Evolutionary conservation across 2,113 vertebrate species (phyloP).

Genomic region (Erpornis zantholeuca): DNA sequence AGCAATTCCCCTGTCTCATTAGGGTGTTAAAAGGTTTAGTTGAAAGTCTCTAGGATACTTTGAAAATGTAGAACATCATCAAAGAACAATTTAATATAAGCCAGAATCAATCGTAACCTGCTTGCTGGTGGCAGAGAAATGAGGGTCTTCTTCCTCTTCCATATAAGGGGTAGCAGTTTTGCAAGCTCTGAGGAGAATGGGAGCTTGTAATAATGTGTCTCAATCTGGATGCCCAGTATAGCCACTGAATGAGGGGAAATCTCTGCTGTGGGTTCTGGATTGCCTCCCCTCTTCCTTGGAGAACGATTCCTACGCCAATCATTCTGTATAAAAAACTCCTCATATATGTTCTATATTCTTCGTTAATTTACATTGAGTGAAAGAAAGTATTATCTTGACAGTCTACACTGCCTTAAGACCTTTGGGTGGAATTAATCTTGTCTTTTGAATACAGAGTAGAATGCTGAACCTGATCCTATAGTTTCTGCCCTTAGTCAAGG

Average conservation of each 20-base stretch:
- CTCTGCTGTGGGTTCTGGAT: background rate
- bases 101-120: background rate
- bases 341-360: background rate
- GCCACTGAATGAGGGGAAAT: background rate
- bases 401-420: background rate
- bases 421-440: background rate
- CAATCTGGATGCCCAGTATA: background rate
- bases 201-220: background rate
- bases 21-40: slow-evolving; percentile 49
- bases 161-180: background rate
- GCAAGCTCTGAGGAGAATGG: background rate
- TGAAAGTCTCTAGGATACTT: slow-evolving; percentile 34
- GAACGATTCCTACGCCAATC: rapidly evolving
- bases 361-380: background rate
- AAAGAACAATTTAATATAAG: slow-evolving; percentile 16
- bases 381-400: background rate
- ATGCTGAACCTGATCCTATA: background rate
- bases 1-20: slow-evolving; percentile 50
- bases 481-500: background rate
- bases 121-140: background rate
- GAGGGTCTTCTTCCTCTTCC: background rate
- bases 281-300: background rate
- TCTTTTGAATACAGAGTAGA: background rate
- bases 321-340: background rate
- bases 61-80: slow-evolving; percentile 34